Evolutionary conservation across 1,140 invertebrate genomes (phyloP), one percentile per base, ranked within the genome.

Genomic region (Lysiphlebus fabarum): DNA sequence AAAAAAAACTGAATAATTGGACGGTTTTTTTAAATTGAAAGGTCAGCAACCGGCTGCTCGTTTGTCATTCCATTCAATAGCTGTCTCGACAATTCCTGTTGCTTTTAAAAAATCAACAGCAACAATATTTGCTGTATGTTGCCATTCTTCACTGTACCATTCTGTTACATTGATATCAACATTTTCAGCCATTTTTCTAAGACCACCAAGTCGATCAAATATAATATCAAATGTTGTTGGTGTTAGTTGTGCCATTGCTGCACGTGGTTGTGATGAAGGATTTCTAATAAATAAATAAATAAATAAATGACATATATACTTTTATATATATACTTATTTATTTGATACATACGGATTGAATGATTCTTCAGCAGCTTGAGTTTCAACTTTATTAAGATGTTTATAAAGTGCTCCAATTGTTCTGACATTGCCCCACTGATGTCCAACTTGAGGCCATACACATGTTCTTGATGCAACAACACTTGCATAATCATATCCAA

Each of bases 211-310:
- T 38, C 77, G 68, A 61, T 86, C 80, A 6, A 77, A 65, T 6
- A 85, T 73, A 3, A 85, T 76, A 54, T 82, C 82, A 59, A 73
- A 70, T 0, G 80, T 67, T 33, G 73, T 77, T 1, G 86, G 84
- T 1, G 87, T 88, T 6, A 87, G 64, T 69, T 88, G 82, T 0
- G 84, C 85, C 86, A 87, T 87, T 36, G 84, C 83, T 8, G 84
- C 80, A 67, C 84, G 6, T 7, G 58, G 56, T 54, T 64, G 61
- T 34, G 47, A 41, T 43, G 49, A 53, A 41, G 36, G 43, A 40
- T 60, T 60, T 14, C 53, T 60, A 45, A 34, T 40, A n/a, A n/a
- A n/a, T n/a, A n/a, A n/a, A n/a, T n/a, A n/a, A n/a, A n/a, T n/a
- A n/a, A n/a, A n/a, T n/a, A n/a, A 40, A 6, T 40, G 6, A 40